phyloP scores from a whole-genome alignment of 2,797 vertebrate genomes.

The Cyprinella venusta region DNA sequence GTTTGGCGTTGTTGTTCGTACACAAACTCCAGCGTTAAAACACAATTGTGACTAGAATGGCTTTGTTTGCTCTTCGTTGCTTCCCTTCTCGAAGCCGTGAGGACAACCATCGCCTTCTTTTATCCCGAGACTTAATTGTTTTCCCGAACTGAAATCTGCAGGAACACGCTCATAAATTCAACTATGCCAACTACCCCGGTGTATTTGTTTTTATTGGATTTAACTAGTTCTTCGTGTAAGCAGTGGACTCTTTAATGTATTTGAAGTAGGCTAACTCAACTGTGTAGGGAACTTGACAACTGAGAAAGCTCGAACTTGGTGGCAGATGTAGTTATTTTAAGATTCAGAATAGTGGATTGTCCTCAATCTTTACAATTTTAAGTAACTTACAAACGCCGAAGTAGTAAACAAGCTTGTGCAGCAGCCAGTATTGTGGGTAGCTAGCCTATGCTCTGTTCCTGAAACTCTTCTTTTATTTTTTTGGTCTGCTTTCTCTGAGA shows the following conservation, averaged over 20 bases:
- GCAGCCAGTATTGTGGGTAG: constrained; percentile 33
- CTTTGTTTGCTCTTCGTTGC: constrained; percentile 73
- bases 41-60: constrained; percentile 62
- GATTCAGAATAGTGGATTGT: constrained; percentile 1
- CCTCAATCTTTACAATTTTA: background rate
- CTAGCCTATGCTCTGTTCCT: constrained; percentile 45
- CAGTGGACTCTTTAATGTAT: constrained; percentile 1
- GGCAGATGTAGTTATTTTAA: background rate
- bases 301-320: background rate
- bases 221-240: constrained; percentile 1
- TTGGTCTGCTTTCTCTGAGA: constrained; percentile 36
- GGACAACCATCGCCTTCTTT: constrained; percentile 75
- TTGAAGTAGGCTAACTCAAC: background rate
- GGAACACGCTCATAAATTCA: background rate
- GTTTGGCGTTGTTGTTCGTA: constrained; percentile 29
- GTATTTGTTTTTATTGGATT: background rate
- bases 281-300: constrained; percentile 5
- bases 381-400: background rate
- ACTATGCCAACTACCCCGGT: constrained; percentile 9
- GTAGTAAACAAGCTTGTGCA: constrained; percentile 57
- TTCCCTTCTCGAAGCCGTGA: constrained; percentile 67
- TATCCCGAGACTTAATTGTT: constrained; percentile 68
- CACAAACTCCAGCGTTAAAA: constrained; percentile 53
- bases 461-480: constrained; percentile 19
- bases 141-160: constrained; percentile 67